Base-by-base conservation (phyloP, 2,113 vertebrate species). In the Xyrauchen texanus region DNA sequence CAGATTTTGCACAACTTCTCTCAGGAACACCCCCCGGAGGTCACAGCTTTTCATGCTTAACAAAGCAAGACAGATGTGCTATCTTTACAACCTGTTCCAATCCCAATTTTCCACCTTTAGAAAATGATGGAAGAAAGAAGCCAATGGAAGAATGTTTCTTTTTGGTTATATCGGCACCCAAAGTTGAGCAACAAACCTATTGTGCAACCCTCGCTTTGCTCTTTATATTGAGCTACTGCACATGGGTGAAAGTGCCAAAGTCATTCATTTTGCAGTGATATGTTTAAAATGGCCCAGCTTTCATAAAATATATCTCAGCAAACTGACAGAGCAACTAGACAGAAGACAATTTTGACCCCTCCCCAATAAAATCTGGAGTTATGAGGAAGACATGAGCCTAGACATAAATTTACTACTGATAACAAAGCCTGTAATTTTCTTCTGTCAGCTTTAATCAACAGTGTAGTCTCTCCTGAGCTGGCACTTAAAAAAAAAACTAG, bases 1-100 rank as follows among this genome's bases (percentile, higher is more conserved):
- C 10, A 79, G 60, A 79, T 83, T 77, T 83, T 67, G 82, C 72
- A 45, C 53, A 68, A 60, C 49, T 45, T 66, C 68, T 76, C 68
- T 12, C 45, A 76, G 72, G 79, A 60, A 34, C 71, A 77, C 76
- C 80, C 44, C 5, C 60, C 74, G 84, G 81, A 87, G 53, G 58
- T 82, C 79, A 82, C 63, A 21, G 21, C 21, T 16, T 88, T 82
- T 88, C 80, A 85, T 70, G 79, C 49, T 76, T 85, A 83, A 90
- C 83, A 86, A 85, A 88, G 76, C 0, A 10, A 84, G 81, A 85
- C 82, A 85, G 81, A 83, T 81, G 77, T 70, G 81, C 81, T 86
- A 85, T 86, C 80, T 80, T 87, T 76, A 76, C 47, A 78, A 77
- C 21, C 15, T 12, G 63, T 78, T 77, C 80, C 21, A 5, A 21